Evolutionary conservation across 2,888 invertebrate species (phyloP).

Genomic region (Phragmatobia fuliginosa): DNA sequence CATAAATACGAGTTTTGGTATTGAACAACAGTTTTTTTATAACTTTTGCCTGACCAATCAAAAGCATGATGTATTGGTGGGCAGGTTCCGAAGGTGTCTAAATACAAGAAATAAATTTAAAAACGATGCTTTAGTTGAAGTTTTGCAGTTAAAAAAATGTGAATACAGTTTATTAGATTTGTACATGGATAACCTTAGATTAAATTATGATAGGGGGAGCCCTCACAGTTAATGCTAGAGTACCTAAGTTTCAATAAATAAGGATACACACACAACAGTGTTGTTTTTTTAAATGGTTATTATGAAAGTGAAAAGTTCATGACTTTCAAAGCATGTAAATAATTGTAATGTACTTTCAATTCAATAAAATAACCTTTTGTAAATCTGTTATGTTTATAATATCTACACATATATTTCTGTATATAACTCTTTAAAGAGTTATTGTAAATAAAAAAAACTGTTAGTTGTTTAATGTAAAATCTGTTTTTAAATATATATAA

Average conservation of each 20-base stretch:
- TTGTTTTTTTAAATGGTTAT: background rate
- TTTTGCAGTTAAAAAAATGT: constrained; percentile 69
- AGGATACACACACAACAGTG: background rate
- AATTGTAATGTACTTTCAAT: background rate
- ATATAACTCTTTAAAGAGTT: background rate
- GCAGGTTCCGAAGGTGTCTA: constrained; percentile 66
- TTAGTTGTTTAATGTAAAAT: too few relatives aligned
- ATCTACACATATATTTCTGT: background rate
- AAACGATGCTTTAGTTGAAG: constrained; percentile 71
- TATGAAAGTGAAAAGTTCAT: background rate
- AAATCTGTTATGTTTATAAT: background rate
- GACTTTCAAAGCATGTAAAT: background rate
- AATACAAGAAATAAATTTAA: constrained; percentile 74
- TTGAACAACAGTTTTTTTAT: constrained; percentile 80
- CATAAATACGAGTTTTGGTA: constrained; percentile 63
- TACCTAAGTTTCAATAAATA: background rate
- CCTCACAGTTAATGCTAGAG: background rate
- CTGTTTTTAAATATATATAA: background rate
- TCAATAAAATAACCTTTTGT: background rate
- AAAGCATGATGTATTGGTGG: constrained; percentile 67
- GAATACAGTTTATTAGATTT: constrained; percentile 65
- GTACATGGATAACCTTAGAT: constrained; percentile 62
- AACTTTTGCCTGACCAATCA: constrained; percentile 76
- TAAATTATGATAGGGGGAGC: background rate
- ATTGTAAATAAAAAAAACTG: background rate